A percentile compares a stretch with the other conserved stretches of the same genome.
Evolutionary conservation across 1,140 invertebrate species (phyloP).

Genomic region (Lethrus apterus): DNA sequence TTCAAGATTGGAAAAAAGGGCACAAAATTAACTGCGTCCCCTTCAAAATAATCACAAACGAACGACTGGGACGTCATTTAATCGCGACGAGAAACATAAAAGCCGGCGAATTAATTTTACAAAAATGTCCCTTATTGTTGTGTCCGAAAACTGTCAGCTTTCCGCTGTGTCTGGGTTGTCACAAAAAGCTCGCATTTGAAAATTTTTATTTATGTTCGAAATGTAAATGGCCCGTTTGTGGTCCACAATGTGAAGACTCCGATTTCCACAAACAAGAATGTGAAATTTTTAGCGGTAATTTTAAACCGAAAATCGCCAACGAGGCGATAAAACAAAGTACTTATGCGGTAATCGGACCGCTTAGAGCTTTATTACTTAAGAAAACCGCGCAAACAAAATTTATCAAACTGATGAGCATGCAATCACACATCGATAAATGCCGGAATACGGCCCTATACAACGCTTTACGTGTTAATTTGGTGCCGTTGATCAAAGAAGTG

Average conservation of each 20-base stretch:
- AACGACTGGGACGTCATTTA: slow-evolving; percentile 54
- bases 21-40: slow-evolving; percentile 55
- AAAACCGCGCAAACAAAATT: slow-evolving; percentile 44
- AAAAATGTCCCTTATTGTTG: slow-evolving; percentile 56
- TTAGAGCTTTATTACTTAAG: slow-evolving; percentile 55
- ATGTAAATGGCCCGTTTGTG: slow-evolving; percentile 55
- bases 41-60: slow-evolving; percentile 42
- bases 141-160: slow-evolving; percentile 50
- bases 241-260: slow-evolving; percentile 47
- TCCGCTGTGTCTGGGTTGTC: slow-evolving; percentile 51
- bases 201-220: slow-evolving; percentile 47
- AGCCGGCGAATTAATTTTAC: slow-evolving; percentile 58
- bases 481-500: slow-evolving; percentile 52
- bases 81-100: slow-evolving; percentile 56
- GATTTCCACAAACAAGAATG: slow-evolving; percentile 52
- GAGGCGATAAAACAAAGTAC: slow-evolving; percentile 44
- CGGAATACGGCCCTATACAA: slow-evolving; percentile 50
- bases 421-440: slow-evolving; percentile 47
- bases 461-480: slow-evolving; percentile 51
- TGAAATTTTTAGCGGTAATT: slow-evolving; percentile 35
- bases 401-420: slow-evolving; percentile 49
- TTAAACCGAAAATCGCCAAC: slow-evolving; percentile 43
- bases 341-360: slow-evolving; percentile 55
- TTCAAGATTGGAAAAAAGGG: slow-evolving; percentile 54
- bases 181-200: slow-evolving; percentile 49